Evolutionary conservation across 2,797 vertebrate species (phyloP).

Genomic region (Astyanax mexicanus): DNA sequence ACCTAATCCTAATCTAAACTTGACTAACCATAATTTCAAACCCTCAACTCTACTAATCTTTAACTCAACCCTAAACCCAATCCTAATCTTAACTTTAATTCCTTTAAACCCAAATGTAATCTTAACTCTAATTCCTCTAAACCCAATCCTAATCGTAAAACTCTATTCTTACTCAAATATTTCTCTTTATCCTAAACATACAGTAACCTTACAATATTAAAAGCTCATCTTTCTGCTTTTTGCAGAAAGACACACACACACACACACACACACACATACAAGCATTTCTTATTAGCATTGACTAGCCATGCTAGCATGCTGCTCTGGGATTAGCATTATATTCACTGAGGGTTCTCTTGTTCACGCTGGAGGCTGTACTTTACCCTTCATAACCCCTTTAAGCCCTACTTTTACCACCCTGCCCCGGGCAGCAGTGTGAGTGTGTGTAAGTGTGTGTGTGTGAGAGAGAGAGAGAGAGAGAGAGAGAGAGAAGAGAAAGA

Average conservation of each 20-base stretch:
- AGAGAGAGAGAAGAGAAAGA: constrained; percentile 4
- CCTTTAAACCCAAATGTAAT: too few relatives aligned
- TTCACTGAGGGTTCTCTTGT: constrained; percentile 27
- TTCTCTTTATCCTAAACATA: too few relatives aligned
- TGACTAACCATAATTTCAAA: too few relatives aligned
- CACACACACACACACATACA: constrained; percentile 11
- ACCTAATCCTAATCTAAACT: too few relatives aligned
- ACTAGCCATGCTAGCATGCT: neutral
- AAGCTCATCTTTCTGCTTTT: too few relatives aligned
- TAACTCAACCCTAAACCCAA: too few relatives aligned
- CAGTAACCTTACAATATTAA: too few relatives aligned
- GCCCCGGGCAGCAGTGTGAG: constrained; percentile 24
- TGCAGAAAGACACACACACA: neutral
- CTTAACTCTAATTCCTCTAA: too few relatives aligned
- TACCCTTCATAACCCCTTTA: neutral
- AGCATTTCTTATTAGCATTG: constrained; percentile 14
- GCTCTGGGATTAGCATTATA: constrained; percentile 21
- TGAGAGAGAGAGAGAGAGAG: neutral
- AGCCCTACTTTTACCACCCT: constrained; percentile 35
- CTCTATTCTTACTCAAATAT: too few relatives aligned
- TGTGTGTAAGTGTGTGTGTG: constrained; percentile 33
- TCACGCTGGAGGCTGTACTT: constrained; percentile 21
- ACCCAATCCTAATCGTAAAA: too few relatives aligned
- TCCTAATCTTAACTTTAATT: too few relatives aligned
- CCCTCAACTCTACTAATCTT: too few relatives aligned